Evolutionary conservation across 2,888 invertebrate species (phyloP), one percentile per base, ranked within the genome.

Genomic region (Drosophila anomelani): DNA sequence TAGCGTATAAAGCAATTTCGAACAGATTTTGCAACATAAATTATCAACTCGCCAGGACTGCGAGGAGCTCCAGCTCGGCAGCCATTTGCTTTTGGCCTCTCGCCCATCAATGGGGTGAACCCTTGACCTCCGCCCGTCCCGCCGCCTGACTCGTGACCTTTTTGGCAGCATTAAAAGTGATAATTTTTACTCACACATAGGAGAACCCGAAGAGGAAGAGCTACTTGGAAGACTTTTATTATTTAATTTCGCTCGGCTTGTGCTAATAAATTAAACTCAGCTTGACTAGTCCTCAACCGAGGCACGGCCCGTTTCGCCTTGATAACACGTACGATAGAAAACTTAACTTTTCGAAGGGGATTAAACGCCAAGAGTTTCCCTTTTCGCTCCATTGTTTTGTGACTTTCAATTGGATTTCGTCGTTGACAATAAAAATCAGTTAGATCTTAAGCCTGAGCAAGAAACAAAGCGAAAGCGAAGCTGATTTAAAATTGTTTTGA

Each of bases 141-240:
- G 46, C n/a, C 55, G 36, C 29, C 39, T 47, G 86, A 73, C 73
- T 80, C 77, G 73, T 84, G 84, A 87, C 89, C 84, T 87, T 87
- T 84, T 84, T 84, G 84, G 84, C 84, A 84, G 85, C 84, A 88
- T 87, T 88, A 77, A 85, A 80, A 79, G 87, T 84, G 84, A 84
- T 84, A 88, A 84, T 88, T 88, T 81, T 85, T 73, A 75, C 78
- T 81, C 85, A 60, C 78, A 69, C 72, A 51, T 46, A 53, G 75
- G 2, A 12, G 20, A 56, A 44, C 38, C n/a, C 20, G n/a, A 4
- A 12, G 32, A 9, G 13, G 23, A 23, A 17, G 69, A 76, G 85
- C 82, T 71, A 79, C 85, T 87, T 86, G 86, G 67, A 73, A 53
- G 80, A 87, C 85, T 84, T 88, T 88, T 84, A 84, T 88, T 84